Conservation (phyloP, 1,140 invertebrate species). For the Metopolophium dirhodum region DNA sequence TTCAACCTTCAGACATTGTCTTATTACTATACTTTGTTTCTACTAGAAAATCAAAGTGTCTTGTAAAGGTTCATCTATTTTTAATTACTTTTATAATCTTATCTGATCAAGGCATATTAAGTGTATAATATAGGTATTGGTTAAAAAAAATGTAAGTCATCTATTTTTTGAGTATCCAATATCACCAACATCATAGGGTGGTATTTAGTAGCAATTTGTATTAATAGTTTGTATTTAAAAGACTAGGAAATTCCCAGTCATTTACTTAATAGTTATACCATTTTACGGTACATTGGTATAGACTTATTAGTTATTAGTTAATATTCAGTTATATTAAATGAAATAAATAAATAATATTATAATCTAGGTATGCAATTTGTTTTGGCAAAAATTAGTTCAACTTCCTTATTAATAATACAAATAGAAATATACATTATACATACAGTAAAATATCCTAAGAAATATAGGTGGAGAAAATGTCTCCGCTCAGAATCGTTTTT, state of each 20-base stretch:
- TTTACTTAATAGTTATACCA: background rate
- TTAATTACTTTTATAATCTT: background rate
- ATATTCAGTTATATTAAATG: too few species aligned
- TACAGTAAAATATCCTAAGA: background rate
- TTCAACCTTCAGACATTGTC: slow-evolving; percentile 2
- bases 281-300: too few species aligned
- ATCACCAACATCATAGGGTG: background rate
- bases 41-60: background rate
- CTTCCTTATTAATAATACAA: too few species aligned
- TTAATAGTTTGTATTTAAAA: background rate
- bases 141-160: background rate
- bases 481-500: too few species aligned
- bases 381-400: too few species aligned
- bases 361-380: too few species aligned
- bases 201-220: too few species aligned
- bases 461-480: background rate
- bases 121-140: background rate
- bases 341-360: too few species aligned
- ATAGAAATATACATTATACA: too few species aligned
- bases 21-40: background rate
- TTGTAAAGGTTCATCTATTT: background rate
- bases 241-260: background rate
- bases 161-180: background rate
- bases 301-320: too few species aligned
- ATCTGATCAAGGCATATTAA: background rate